Evolutionary conservation across 2,888 invertebrate genomes (phyloP).

Genomic region (Papilio gigon): DNA sequence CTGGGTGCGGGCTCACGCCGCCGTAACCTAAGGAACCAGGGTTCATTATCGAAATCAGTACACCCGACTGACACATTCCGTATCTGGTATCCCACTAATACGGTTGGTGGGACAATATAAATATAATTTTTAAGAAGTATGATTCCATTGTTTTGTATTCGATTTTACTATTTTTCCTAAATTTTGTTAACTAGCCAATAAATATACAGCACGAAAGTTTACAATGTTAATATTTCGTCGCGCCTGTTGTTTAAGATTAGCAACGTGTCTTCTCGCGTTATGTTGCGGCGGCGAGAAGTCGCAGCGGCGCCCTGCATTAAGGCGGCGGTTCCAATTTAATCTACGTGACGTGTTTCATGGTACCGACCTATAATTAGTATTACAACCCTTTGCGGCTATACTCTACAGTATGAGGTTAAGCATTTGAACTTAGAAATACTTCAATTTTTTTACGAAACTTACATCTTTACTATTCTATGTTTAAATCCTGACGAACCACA

Average conservation of each 20-base stretch:
- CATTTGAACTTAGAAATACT: not conserved
- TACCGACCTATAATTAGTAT: conserved; percentile 50
- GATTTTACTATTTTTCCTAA: not conserved
- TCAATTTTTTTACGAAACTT: not conserved
- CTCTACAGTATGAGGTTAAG: not conserved
- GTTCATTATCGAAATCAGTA: not conserved
- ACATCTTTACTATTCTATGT: not conserved
- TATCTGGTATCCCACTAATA: not conserved
- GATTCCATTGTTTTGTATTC: not conserved
- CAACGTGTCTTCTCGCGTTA: conserved; percentile 49
- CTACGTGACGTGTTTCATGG: conserved; percentile 72
- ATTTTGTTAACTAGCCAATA: not conserved
- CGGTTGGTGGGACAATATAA: not conserved
- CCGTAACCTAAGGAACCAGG: conserved; percentile 86
- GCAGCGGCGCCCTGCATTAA: conserved; percentile 54
- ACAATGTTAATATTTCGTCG: conserved; percentile 37
- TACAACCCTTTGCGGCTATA: not conserved
- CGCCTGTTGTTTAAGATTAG: conserved; percentile 55
- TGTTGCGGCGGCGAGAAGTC: conserved; percentile 54
- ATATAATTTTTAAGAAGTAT: not conserved
- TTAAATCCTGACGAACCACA: not conserved
- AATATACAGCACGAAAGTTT: not conserved
- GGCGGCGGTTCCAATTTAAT: conserved; percentile 76
- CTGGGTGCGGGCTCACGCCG: conserved; percentile 91
- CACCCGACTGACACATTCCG: not conserved